phyloP scores from a whole-genome alignment of 2,113 vertebrate species.

The Corythornis cristatus region DNA sequence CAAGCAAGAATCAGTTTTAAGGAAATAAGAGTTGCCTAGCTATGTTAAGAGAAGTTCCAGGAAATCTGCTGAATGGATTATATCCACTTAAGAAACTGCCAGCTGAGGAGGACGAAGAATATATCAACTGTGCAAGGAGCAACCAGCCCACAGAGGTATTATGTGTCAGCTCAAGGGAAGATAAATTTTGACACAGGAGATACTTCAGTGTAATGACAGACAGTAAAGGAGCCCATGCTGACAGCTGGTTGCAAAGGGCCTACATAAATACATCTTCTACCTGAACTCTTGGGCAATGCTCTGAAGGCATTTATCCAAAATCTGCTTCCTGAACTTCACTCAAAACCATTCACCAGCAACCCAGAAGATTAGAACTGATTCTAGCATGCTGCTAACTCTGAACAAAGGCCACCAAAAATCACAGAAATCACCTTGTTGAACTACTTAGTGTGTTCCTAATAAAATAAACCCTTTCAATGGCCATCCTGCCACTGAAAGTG shows the following conservation, averaged over 20 bases:
- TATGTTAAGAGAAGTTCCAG: slow-evolving; percentile 8
- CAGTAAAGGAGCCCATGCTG: not conserved
- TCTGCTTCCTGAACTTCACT: not conserved
- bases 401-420: not conserved
- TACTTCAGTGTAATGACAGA: not conserved
- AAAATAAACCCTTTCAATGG: not conserved
- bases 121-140: not conserved
- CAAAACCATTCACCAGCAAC: not conserved
- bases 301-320: not conserved
- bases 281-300: not conserved
- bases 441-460: not conserved
- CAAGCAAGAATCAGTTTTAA: not conserved
- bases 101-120: not conserved
- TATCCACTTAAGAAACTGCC: slow-evolving; percentile 9
- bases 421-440: not conserved
- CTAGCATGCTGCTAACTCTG: not conserved
- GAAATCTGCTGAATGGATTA: slow-evolving; percentile 44
- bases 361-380: not conserved
- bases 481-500: not conserved
- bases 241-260: not conserved
- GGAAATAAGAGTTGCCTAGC: not conserved
- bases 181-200: not conserved
- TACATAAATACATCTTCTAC: not conserved
- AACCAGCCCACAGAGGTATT: not conserved
- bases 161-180: slow-evolving; percentile 10